Evolutionary conservation across 2,113 vertebrate species (phyloP).

Genomic region (Trochalopteron elliotii): DNA sequence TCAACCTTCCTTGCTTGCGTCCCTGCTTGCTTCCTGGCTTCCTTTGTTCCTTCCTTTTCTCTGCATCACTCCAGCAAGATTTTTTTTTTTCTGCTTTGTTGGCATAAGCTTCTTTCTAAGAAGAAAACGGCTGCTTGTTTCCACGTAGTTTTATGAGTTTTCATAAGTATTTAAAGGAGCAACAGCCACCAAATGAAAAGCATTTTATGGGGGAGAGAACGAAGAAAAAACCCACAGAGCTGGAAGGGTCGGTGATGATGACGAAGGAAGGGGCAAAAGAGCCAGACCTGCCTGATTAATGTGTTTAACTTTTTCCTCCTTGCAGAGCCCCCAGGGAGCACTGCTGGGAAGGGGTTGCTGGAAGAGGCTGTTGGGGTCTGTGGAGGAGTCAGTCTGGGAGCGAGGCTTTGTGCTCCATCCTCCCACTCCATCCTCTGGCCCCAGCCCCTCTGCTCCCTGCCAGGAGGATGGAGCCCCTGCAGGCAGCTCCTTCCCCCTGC

Average conservation of each 20-base stretch:
- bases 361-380: background rate
- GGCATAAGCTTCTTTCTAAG: background rate
- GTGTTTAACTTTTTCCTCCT: background rate
- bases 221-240: background rate
- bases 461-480: background rate
- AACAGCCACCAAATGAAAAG: background rate
- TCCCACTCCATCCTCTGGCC: constrained; percentile 7
- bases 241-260: background rate
- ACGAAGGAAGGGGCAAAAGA: background rate
- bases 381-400: background rate
- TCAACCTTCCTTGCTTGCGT: background rate
- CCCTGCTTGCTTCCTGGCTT: background rate
- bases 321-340: background rate
- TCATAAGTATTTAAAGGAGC: constrained; percentile 28
- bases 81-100: background rate
- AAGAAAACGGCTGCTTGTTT: background rate
- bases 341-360: background rate
- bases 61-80: background rate
- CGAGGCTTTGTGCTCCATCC: background rate
- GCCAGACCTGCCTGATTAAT: background rate
- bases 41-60: background rate
- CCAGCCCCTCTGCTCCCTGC: background rate
- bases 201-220: background rate
- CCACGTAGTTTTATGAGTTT: background rate
- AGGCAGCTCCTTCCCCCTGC: background rate